Conservation (phyloP, 2,888 invertebrate species). For the Dolomedes plantarius region DNA sequence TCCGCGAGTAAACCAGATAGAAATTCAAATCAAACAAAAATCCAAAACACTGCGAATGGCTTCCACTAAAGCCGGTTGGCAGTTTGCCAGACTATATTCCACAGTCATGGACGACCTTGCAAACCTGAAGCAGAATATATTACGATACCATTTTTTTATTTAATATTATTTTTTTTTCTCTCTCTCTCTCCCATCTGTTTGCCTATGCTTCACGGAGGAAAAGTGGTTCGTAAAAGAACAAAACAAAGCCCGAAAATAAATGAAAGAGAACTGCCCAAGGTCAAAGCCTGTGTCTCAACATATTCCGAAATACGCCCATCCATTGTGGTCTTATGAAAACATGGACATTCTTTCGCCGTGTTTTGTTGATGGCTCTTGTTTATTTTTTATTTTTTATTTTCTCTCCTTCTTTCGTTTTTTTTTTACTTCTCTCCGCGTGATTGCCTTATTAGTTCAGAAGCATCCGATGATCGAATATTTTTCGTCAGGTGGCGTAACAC, state of each 20-base stretch:
- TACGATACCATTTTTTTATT: not conserved
- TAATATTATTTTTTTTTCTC: not conserved
- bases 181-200: slow-evolving; percentile 18
- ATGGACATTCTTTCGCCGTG: slow-evolving; percentile 30
- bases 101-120: slow-evolving; percentile 55
- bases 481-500: not conserved
- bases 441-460: slow-evolving; percentile 58
- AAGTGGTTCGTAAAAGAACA: slow-evolving; percentile 42
- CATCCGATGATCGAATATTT: slow-evolving; percentile 19
- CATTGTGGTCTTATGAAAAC: slow-evolving; percentile 55
- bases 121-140: slow-evolving; percentile 25
- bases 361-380: not conserved
- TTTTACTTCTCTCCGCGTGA: slow-evolving; percentile 25
- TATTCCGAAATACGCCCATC: slow-evolving; percentile 61
- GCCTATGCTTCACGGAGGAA: slow-evolving; percentile 14
- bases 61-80: slow-evolving; percentile 38
- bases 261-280: slow-evolving; percentile 46
- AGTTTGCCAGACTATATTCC: slow-evolving; percentile 38
- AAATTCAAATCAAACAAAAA: not conserved
- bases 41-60: not conserved
- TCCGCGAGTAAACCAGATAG: slow-evolving; percentile 34
- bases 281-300: slow-evolving; percentile 38
- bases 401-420: not conserved
- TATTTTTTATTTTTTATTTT: not conserved
- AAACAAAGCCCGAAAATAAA: slow-evolving; percentile 29